These are phyloP conservation scores for Mechanitis messenoides DNA, from an alignment of 2,888 invertebrate species.

Conservation along the genomic window DNA sequence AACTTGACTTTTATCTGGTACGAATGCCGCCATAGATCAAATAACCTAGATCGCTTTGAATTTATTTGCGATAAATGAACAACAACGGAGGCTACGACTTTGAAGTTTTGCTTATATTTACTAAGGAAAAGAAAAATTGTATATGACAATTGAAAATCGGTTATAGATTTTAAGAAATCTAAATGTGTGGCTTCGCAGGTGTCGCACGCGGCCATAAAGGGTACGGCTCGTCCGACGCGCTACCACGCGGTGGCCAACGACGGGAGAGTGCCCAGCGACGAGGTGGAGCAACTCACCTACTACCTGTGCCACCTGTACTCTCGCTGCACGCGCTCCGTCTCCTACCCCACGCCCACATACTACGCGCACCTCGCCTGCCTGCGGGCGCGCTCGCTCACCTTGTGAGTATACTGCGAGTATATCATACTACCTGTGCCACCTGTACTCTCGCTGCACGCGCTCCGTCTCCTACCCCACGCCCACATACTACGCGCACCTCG, in stretches of 20 bases:
- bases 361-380: constrained; percentile 91
- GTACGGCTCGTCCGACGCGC: constrained; percentile 90
- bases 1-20: constrained; percentile 93
- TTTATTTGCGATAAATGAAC: too few relatives aligned
- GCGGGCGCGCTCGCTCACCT: constrained; percentile 77
- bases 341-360: constrained; percentile 92
- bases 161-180: too few relatives aligned
- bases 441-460: constrained; percentile 82
- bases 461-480: constrained; percentile 92
- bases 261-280: constrained; percentile 80
- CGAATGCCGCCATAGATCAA: constrained; percentile 36
- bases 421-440: not conserved
- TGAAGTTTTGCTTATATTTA: too few relatives aligned
- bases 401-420: constrained; percentile 37
- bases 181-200: constrained; percentile 43
- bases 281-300: constrained; percentile 87
- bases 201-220: constrained; percentile 83
- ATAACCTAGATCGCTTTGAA: too few relatives aligned
- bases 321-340: constrained; percentile 88
- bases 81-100: too few relatives aligned
- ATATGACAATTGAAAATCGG: too few relatives aligned
- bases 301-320: constrained; percentile 91
- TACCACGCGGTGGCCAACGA: constrained; percentile 92
- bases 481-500: constrained; percentile 91
- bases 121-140: too few relatives aligned